phyloP scores from a whole-genome alignment of 1,140 invertebrate genomes.

The Cephus cinctus region DNA sequence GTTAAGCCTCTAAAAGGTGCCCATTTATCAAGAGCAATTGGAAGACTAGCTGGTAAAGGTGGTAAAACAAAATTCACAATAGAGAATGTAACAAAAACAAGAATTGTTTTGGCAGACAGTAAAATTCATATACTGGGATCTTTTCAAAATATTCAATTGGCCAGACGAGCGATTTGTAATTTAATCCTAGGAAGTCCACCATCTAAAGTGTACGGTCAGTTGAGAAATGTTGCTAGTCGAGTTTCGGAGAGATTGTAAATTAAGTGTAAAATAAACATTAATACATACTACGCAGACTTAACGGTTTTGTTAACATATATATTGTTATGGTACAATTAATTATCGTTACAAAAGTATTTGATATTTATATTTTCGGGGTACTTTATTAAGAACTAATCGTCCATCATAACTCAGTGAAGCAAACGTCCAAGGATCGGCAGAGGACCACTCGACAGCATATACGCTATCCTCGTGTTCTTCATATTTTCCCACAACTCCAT shows the following conservation, averaged over 20 bases:
- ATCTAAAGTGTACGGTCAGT: conserved; percentile 93
- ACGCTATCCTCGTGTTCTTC: conserved; percentile 98
- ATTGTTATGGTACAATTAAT: too few species aligned
- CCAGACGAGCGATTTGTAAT: conserved; percentile 94
- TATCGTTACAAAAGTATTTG: conserved; percentile 71
- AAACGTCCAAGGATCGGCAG: conserved; percentile 97
- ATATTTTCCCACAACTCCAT: conserved; percentile 84
- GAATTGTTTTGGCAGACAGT: conserved; percentile 94
- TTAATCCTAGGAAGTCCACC: conserved; percentile 95
- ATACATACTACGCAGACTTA: conserved; percentile 12
- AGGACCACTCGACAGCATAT: conserved; percentile 95
- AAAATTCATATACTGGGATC: conserved; percentile 98
- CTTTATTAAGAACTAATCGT: conserved; percentile 86
- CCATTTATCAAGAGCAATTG: conserved; percentile 93
- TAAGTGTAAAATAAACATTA: conserved; percentile 13
- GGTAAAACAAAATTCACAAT: conserved; percentile 98
- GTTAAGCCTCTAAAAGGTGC: conserved; percentile 96
- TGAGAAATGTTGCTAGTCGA: conserved; percentile 79
- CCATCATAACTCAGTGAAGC: conserved; percentile 97
- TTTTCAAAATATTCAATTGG: conserved; percentile 95
- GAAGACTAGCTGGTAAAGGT: conserved; percentile 94
- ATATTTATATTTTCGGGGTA: conserved; percentile 91
- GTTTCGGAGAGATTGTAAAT: conserved; percentile 79
- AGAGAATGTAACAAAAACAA: conserved; percentile 98
- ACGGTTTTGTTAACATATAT: too few species aligned